Evolutionary conservation across 2,113 vertebrate genomes (phyloP).

Genomic region (Dromiciops gliroides): DNA sequence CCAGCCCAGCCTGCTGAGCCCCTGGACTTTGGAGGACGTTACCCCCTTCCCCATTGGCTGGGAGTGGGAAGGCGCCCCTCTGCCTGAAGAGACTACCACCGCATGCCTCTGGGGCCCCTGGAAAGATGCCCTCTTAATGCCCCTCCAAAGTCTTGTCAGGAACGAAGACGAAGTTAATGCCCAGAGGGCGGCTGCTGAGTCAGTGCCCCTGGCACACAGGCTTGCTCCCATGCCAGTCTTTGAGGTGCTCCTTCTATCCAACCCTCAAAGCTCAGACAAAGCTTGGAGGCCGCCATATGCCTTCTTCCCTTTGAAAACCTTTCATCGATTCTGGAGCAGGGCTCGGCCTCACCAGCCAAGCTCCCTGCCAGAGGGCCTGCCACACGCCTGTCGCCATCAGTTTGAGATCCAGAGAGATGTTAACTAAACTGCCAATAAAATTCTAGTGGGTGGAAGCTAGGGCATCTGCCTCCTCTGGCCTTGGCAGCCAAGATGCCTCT

Average conservation of each 20-base stretch:
- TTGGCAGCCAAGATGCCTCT: constrained; percentile 78
- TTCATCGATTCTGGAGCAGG: constrained; percentile 73
- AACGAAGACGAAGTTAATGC: too few relatives aligned
- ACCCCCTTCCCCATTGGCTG: too few relatives aligned
- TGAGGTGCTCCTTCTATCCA: constrained; percentile 71
- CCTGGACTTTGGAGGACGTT: too few relatives aligned
- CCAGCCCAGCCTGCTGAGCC: too few relatives aligned
- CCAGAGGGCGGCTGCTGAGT: too few relatives aligned
- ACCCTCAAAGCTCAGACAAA: constrained; percentile 70
- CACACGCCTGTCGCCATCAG: constrained; percentile 73
- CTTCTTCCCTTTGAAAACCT: constrained; percentile 81
- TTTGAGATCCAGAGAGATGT: constrained; percentile 78
- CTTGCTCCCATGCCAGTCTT: too few relatives aligned
- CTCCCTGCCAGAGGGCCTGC: constrained; percentile 76
- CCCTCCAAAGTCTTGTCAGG: too few relatives aligned
- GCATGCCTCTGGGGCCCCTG: too few relatives aligned
- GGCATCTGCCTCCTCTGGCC: constrained; percentile 81
- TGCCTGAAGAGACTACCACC: too few relatives aligned
- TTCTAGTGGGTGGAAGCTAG: constrained; percentile 78
- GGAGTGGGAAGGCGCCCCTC: too few relatives aligned
- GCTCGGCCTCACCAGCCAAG: constrained; percentile 56
- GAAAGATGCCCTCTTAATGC: too few relatives aligned
- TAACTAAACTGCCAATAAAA: constrained; percentile 74
- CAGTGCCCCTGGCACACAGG: too few relatives aligned
- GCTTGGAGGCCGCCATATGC: constrained; percentile 77